These are phyloP conservation scores for Elysia crispata DNA, from an alignment of 2,888 invertebrate species.

Conservation along the genomic window DNA sequence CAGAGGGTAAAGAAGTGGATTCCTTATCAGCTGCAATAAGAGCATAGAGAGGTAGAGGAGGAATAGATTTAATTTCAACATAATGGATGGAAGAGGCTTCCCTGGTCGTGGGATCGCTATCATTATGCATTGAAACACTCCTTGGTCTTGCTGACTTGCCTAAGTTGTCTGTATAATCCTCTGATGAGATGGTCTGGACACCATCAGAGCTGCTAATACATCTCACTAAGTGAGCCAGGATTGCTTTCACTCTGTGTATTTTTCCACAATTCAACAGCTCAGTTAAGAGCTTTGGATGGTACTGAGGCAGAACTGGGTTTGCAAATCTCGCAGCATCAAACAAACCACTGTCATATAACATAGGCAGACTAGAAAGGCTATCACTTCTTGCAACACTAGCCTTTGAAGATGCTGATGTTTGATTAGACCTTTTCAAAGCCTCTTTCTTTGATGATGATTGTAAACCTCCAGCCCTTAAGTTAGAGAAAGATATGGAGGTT, in stretches of 20 bases:
- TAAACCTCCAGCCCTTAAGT: slow-evolving; percentile 55
- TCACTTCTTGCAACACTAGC: slow-evolving; percentile 61
- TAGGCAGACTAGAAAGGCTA: slow-evolving; percentile 66
- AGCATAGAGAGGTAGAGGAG: slow-evolving; percentile 97
- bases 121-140: slow-evolving; percentile 62
- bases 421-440: slow-evolving; percentile 52
- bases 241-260: slow-evolving; percentile 97
- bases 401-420: slow-evolving; percentile 42
- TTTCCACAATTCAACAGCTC: slow-evolving; percentile 98
- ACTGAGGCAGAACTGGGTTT: slow-evolving; percentile 98
- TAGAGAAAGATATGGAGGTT: slow-evolving; percentile 67
- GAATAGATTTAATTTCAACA: slow-evolving; percentile 97
- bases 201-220: slow-evolving; percentile 78
- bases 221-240: slow-evolving; percentile 95
- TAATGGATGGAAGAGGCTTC: slow-evolving; percentile 64
- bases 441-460: slow-evolving; percentile 40
- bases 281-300: slow-evolving; percentile 99
- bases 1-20: slow-evolving; percentile 58
- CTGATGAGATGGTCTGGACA: slow-evolving; percentile 45
- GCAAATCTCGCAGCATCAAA: slow-evolving; percentile 98
- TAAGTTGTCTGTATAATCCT: slow-evolving; percentile 49
- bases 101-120: slow-evolving; percentile 38
- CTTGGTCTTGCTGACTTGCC: slow-evolving; percentile 54
- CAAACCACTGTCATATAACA: slow-evolving; percentile 80
- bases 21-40: slow-evolving; percentile 91